These are phyloP conservation scores for Botia kubotai DNA, from an alignment of 2,797 vertebrate genomes.

Conservation along the genomic window DNA sequence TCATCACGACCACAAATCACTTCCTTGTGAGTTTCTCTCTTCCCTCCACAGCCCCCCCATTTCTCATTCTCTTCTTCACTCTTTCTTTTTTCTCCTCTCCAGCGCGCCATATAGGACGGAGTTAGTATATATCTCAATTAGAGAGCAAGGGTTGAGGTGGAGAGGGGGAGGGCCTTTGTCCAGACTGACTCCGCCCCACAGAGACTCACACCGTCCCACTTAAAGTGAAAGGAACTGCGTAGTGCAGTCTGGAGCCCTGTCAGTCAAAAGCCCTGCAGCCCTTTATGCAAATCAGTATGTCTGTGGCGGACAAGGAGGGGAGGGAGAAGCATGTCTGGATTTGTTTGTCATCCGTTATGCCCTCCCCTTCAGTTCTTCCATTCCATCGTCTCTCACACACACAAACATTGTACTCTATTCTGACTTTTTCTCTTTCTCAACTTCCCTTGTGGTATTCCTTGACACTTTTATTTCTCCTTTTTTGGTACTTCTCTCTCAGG, in stretches of 20 bases:
- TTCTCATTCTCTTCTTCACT: slow-evolving; percentile 41
- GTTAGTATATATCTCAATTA: slow-evolving; percentile 76
- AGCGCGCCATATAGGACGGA: slow-evolving; percentile 58
- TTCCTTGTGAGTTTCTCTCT: slow-evolving; percentile 59
- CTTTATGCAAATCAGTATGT: slow-evolving; percentile 68
- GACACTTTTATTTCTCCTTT: slow-evolving; percentile 55
- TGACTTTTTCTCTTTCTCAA: slow-evolving; percentile 33
- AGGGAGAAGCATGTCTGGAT: slow-evolving; percentile 66
- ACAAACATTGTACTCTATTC: slow-evolving; percentile 24
- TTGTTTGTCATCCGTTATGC: slow-evolving; percentile 69
- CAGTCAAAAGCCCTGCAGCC: slow-evolving; percentile 60
- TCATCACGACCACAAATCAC: slow-evolving; percentile 84
- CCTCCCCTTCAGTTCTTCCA: slow-evolving; percentile 60
- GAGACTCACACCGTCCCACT: slow-evolving; percentile 56
- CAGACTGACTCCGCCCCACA: slow-evolving; percentile 57
- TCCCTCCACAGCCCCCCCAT: slow-evolving; percentile 16
- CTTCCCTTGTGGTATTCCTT: slow-evolving; percentile 40
- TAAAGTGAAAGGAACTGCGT: slow-evolving; percentile 63
- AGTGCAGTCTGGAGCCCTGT: slow-evolving; percentile 53
- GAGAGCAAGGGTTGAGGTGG: slow-evolving; percentile 67
- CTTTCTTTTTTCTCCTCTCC: slow-evolving; percentile 45
- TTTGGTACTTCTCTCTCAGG: slow-evolving; percentile 37
- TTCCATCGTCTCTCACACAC: slow-evolving; percentile 45
- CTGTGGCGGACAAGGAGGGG: slow-evolving; percentile 26
- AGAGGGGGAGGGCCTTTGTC: slow-evolving; percentile 59